Evolutionary conservation across 2,113 vertebrate species (phyloP), one percentile per base, ranked within the genome.

Genomic region (Proteles cristata): DNA sequence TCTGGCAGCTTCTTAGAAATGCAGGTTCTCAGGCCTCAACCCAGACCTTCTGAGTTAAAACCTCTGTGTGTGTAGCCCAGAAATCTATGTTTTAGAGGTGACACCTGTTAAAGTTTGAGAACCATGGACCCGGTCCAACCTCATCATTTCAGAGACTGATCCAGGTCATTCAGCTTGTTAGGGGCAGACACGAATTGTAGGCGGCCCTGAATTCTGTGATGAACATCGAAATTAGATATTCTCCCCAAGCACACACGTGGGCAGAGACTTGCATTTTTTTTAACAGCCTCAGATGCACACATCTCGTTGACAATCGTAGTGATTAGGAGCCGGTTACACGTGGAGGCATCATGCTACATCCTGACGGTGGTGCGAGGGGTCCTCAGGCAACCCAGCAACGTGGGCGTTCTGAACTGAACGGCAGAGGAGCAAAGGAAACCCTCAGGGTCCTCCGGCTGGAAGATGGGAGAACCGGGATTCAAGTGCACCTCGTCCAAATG

Each of bases 401-500:
- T 16, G 17, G 12, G 28, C 4, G 5, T 14, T 33, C 10, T 7
- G 5, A 50, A 15, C 10, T 0, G 11, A 53, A 35, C 21, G 8
- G 2, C 39, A 43, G 4, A 58, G 82, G 16, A 14, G 28, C 43
- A 0, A 2, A 26, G 23, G 7, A 26, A 4, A 31, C 23, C 19
- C 23, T 19, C 58, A 3, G 3, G 1, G 39, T 1, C 65, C n/a
- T 25, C n/a, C 9, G 28, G 35, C 50, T 2, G 3, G 1, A 0
- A 66, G 48, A 21, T 43, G 0, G 4, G 39, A 58, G 83, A 39
- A 4, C 58, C 58, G 15, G 33, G 84, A 48, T 11, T 39, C 84
- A 17, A 9, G 33, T 12, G 50, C 11, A 16, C 21, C 74, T 48
- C 25, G 2, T 16, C 43, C 7, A 14, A 11, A 5, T 0, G 35